Evolutionary conservation across 2,113 vertebrate species (phyloP).

Genomic region (Lathamus discolor): DNA sequence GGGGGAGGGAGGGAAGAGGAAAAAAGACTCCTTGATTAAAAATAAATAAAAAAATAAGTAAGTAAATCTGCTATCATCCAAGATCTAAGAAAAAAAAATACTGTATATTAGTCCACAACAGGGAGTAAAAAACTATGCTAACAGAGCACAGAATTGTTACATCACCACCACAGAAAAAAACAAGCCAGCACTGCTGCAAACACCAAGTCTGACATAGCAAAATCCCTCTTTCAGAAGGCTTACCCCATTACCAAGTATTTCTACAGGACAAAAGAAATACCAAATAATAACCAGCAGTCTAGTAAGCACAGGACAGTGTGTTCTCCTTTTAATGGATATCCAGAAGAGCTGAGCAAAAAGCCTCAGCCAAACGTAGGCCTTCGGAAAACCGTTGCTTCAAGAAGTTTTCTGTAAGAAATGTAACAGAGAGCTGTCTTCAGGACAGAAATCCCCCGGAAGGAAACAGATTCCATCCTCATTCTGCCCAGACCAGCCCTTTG

Average conservation of each 20-base stretch:
- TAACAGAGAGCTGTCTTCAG: not conserved
- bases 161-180: not conserved
- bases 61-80: not conserved
- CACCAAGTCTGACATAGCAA: not conserved
- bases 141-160: not conserved
- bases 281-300: not conserved
- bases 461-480: not conserved
- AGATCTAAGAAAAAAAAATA: not conserved
- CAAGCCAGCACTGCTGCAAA: not conserved
- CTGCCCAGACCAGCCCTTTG: not conserved
- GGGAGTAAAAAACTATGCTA: not conserved
- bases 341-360: not conserved
- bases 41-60: not conserved
- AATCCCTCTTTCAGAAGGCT: not conserved
- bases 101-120: not conserved
- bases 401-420: not conserved
- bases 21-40: not conserved
- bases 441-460: not conserved
- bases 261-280: rapidly evolving
- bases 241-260: not conserved
- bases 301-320: not conserved
- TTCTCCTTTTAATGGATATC: not conserved
- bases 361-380: not conserved
- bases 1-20: not conserved
- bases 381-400: not conserved